Evolutionary conservation across 2,113 vertebrate species (phyloP), one percentile per base, ranked within the genome.

Genomic region (Excalfactoria chinensis): DNA sequence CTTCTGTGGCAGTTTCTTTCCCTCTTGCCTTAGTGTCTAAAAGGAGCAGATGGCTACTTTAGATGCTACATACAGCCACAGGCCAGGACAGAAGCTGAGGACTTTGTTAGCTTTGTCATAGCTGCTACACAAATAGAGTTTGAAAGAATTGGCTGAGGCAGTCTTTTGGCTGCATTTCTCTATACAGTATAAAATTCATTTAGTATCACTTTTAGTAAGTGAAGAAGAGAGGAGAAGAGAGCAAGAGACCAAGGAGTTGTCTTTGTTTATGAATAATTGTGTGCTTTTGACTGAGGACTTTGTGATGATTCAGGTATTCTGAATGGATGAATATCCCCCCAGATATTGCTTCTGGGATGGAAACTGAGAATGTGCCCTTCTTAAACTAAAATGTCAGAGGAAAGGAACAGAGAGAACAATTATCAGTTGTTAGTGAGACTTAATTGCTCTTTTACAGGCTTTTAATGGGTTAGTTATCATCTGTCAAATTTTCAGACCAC

Each of bases 381-480:
- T 77, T 82, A 62, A 85, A 59, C 13, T 55, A 40, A 92, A 82
- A 72, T 79, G 37, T 6, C 37, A 55, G 21, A 10, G 7, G 17
- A 68, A 56, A 79, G 15, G 30, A 60, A 41, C 18, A 78, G 8
- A 81, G 37, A 55, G 19, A 55, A 9, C 30, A 84, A 4, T 89
- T 81, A 7, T 2, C 46, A 74, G 23, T 44, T 78, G 11, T 16
- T 72, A 72, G 17, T 4, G 25, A 60, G 19, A 34, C 28, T 86
- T 75, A 83, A 83, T 79, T 72, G 58, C 23, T 75, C 3, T 82
- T 91, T 89, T 68, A 70, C 23, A 70, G 32, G 17, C 9, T 86
- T 89, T 13, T 72, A 83, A 75, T 69, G 15, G 30, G 22, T 90
- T 69, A 53, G 26, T 79, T 79, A 83, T 6, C 48, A 83, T 6